Conservation (phyloP, 2,888 invertebrate species). For the Trachelus iudaicus region DNA sequence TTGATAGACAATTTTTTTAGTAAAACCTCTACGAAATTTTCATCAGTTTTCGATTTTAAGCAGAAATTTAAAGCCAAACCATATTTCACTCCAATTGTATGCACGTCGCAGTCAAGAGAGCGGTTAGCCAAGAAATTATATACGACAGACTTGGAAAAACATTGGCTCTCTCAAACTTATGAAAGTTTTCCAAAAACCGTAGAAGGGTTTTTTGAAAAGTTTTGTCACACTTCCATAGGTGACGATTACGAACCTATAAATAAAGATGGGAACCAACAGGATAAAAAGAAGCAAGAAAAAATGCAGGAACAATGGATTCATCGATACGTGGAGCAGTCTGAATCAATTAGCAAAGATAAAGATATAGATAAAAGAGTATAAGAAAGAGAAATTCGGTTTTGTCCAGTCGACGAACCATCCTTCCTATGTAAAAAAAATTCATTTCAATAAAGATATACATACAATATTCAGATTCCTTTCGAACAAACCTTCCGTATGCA, state of each 20-base stretch:
- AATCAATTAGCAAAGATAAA: not conserved
- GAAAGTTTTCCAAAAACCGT: not conserved
- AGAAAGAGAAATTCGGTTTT: not conserved
- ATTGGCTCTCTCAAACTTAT: not conserved
- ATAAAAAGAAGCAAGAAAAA: slow-evolving; percentile 7
- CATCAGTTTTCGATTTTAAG: not conserved
- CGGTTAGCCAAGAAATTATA: not conserved
- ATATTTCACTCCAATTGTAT: not conserved
- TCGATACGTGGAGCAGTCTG: not conserved
- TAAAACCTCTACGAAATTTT: not conserved
- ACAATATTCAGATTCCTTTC: not conserved
- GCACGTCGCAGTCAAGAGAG: not conserved
- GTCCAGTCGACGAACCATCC: not conserved
- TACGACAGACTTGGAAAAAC: not conserved
- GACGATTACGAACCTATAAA: not conserved
- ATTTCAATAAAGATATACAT: not conserved
- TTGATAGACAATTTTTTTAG: not conserved
- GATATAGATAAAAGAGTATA: not conserved
- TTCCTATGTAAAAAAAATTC: not conserved
- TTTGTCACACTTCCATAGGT: not conserved
- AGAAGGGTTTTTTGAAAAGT: not conserved
- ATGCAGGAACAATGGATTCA: slow-evolving; percentile 8
- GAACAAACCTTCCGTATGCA: slow-evolving; percentile 79
- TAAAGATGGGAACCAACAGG: not conserved
- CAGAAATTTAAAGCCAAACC: not conserved